These are phyloP conservation scores for Lasiommata megera DNA, from an alignment of 2,888 invertebrate species.

Conservation along the genomic window DNA sequence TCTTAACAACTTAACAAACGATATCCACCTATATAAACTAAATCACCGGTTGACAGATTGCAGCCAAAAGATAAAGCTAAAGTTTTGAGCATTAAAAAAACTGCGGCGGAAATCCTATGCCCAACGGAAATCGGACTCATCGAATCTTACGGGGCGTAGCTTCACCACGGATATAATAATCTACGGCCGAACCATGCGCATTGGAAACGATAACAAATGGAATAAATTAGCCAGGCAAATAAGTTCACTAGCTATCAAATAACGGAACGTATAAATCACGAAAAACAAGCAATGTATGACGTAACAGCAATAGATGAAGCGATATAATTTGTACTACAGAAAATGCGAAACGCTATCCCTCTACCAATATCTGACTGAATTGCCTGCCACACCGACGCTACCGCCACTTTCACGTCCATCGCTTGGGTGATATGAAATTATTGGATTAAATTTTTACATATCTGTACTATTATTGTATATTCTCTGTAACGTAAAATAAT, in stretches of 20 bases:
- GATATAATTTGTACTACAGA: slow-evolving; percentile 32
- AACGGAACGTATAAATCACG: slow-evolving; percentile 11
- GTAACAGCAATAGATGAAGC: slow-evolving; percentile 28
- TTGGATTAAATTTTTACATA: neutral
- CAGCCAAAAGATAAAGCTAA: too few species aligned
- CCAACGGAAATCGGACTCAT: neutral
- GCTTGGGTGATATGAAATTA: neutral
- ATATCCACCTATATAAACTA: too few species aligned
- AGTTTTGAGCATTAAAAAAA: too few species aligned
- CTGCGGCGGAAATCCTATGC: too few species aligned
- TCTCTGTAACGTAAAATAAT: too few species aligned
- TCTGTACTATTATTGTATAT: too few species aligned
- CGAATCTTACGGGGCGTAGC: neutral
- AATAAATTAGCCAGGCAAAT: slow-evolving; percentile 10
- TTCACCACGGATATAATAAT: neutral
- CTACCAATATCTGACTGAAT: neutral
- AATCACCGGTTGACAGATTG: too few species aligned
- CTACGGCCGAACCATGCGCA: neutral
- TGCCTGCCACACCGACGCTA: neutral
- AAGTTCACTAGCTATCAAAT: slow-evolving; percentile 10
- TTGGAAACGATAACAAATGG: slow-evolving; percentile 5
- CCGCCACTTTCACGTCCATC: slow-evolving; percentile 5
- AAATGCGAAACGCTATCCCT: slow-evolving; percentile 26
- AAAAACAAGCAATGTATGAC: slow-evolving; percentile 30
- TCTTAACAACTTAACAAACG: too few species aligned